These are phyloP conservation scores for Molothrus aeneus DNA, from an alignment of 2,797 vertebrate genomes.

Conservation along the genomic window DNA sequence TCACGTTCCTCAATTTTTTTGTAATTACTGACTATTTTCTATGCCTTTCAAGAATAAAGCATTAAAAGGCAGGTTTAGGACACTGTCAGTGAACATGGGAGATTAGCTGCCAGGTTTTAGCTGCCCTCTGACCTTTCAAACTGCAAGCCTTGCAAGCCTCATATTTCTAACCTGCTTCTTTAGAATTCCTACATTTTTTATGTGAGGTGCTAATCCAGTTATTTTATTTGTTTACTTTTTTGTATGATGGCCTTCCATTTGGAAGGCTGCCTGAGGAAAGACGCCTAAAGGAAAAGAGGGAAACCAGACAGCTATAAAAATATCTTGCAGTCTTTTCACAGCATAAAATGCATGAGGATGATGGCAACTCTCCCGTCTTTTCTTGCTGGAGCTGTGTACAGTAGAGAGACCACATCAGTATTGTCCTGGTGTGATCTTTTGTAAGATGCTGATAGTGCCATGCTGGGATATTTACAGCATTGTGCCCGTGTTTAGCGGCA, in stretches of 20 bases:
- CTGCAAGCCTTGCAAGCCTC: background rate
- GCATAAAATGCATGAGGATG: background rate
- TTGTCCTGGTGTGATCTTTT: background rate
- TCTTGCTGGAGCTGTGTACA: background rate
- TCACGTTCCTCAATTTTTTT: background rate
- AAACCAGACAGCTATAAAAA: slow-evolving; percentile 12
- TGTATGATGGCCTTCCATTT: background rate
- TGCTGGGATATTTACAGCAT: slow-evolving; percentile 39
- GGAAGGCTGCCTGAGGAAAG: slow-evolving; percentile 40
- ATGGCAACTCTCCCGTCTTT: background rate
- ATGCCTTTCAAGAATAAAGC: background rate
- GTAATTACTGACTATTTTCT: background rate
- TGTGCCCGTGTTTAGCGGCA: background rate
- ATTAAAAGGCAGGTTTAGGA: background rate
- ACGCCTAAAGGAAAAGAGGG: background rate
- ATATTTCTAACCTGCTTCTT: background rate
- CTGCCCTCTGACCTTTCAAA: background rate
- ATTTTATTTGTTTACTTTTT: slow-evolving; percentile 17
- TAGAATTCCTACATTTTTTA: background rate
- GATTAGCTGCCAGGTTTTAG: background rate
- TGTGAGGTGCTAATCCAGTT: background rate
- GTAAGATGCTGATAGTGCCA: background rate
- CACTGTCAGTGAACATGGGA: background rate
- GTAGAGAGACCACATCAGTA: background rate
- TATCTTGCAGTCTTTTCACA: background rate